A percentile compares a stretch with the other conserved stretches of the same genome.
These are phyloP conservation scores for Etheostoma spectabile DNA, from an alignment of 2,113 vertebrate species.

Conservation along the genomic window DNA sequence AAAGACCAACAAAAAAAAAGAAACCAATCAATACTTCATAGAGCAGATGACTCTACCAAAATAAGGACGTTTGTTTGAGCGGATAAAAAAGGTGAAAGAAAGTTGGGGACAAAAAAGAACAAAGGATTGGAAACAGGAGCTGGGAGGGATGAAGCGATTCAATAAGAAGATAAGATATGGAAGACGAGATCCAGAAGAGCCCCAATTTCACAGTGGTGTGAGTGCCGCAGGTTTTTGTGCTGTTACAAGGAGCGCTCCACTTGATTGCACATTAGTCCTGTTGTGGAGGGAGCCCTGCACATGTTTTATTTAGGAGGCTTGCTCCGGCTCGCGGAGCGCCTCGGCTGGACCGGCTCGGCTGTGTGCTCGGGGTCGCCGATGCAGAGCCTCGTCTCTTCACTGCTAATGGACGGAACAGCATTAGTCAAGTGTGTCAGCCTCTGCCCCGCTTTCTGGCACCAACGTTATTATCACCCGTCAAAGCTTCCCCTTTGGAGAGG, in stretches of 20 bases:
- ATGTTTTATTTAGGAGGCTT: slow-evolving; percentile 71
- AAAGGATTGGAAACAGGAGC: slow-evolving; percentile 41
- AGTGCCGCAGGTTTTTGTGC: slow-evolving; percentile 48
- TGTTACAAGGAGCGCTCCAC: slow-evolving; percentile 48
- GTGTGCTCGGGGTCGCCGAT: slow-evolving; percentile 29
- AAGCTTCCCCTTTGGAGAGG: background rate
- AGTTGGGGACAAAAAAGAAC: slow-evolving; percentile 55
- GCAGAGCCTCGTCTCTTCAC: slow-evolving; percentile 22
- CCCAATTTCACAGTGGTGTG: slow-evolving; percentile 66
- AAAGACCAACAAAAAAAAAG: slow-evolving; percentile 12
- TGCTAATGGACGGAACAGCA: slow-evolving; percentile 59
- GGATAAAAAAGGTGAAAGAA: slow-evolving; percentile 46
- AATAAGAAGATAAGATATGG: slow-evolving; percentile 56
- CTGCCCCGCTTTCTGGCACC: slow-evolving; percentile 19
- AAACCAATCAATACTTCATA: slow-evolving; percentile 40
- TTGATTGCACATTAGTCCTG: slow-evolving; percentile 57
- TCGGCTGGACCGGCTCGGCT: slow-evolving; percentile 24
- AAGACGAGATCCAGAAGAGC: slow-evolving; percentile 51
- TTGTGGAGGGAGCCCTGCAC: slow-evolving; percentile 38
- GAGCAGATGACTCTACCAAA: slow-evolving; percentile 22
- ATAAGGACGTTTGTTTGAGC: slow-evolving; percentile 30
- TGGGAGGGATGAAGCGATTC: slow-evolving; percentile 48
- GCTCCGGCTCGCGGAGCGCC: slow-evolving; percentile 1
- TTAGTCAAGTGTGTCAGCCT: slow-evolving; percentile 47
- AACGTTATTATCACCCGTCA: slow-evolving; percentile 22